These are phyloP conservation scores for Tiaroga cobitis DNA, from an alignment of 2,797 vertebrate genomes.

Conservation along the genomic window DNA sequence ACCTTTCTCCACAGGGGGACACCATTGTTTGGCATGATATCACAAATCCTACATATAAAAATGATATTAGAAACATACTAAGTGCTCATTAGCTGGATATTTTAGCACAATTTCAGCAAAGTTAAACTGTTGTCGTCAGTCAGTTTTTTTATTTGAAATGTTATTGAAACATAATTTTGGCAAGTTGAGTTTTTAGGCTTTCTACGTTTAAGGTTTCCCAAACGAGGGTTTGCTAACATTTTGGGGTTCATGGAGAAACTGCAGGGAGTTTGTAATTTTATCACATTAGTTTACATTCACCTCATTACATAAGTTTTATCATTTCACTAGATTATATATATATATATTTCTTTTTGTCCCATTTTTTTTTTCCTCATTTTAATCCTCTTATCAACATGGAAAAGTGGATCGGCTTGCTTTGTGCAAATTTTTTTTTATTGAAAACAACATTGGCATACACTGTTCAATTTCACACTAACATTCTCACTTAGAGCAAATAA, in stretches of 20 bases:
- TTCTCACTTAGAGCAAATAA: too few relatives aligned
- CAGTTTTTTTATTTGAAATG: too few relatives aligned
- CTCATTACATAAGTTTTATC: background rate
- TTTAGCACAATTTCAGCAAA: background rate
- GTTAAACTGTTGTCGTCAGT: background rate
- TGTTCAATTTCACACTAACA: too few relatives aligned
- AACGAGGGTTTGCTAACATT: background rate
- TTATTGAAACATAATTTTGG: background rate
- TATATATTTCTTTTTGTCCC: too few relatives aligned
- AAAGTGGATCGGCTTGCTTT: too few relatives aligned
- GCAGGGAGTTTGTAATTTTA: background rate
- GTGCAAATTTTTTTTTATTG: too few relatives aligned
- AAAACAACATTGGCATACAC: too few relatives aligned
- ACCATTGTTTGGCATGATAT: constrained; percentile 64
- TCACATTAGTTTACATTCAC: too few relatives aligned
- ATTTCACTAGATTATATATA: background rate
- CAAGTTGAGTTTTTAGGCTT: background rate
- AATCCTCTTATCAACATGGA: too few relatives aligned
- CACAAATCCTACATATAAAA: constrained; percentile 29
- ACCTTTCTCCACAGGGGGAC: constrained; percentile 61
- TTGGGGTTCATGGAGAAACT: background rate
- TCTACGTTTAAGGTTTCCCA: background rate
- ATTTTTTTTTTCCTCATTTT: too few relatives aligned
- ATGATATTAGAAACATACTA: background rate
- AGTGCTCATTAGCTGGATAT: background rate